These are phyloP conservation scores for Cirrhinus molitorella DNA, from an alignment of 2,797 vertebrate species.

Conservation along the genomic window DNA sequence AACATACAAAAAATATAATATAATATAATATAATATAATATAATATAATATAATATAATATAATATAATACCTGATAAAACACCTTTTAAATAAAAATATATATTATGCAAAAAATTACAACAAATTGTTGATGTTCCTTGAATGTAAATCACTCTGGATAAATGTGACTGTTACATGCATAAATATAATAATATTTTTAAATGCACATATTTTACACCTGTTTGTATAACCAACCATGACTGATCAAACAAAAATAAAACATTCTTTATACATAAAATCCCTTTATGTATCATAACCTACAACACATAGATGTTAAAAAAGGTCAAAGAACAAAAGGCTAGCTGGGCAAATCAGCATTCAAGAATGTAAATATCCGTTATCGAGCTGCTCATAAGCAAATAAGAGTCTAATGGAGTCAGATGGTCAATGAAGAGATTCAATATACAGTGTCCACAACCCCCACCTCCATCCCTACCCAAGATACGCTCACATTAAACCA, in stretches of 20 bases:
- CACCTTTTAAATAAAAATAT: too few species aligned
- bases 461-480: background rate
- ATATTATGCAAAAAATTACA: too few species aligned
- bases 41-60: too few species aligned
- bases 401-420: conserved; percentile 57
- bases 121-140: too few species aligned
- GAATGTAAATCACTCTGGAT: too few species aligned
- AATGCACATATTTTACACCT: too few species aligned
- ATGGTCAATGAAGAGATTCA: conserved; percentile 54
- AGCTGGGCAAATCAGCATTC: background rate
- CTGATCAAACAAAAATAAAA: background rate
- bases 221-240: too few species aligned
- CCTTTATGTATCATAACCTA: background rate
- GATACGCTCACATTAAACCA: background rate
- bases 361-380: background rate
- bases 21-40: background rate
- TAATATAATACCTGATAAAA: background rate
- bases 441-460: background rate
- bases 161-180: too few species aligned
- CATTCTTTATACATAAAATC: background rate
- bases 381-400: conserved; percentile 6
- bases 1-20: background rate
- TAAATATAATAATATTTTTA: too few species aligned
- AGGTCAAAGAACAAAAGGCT: background rate
- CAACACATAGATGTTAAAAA: background rate